Base-by-base conservation (phyloP, 2,888 invertebrate species). In the Perithous albicinctus region DNA sequence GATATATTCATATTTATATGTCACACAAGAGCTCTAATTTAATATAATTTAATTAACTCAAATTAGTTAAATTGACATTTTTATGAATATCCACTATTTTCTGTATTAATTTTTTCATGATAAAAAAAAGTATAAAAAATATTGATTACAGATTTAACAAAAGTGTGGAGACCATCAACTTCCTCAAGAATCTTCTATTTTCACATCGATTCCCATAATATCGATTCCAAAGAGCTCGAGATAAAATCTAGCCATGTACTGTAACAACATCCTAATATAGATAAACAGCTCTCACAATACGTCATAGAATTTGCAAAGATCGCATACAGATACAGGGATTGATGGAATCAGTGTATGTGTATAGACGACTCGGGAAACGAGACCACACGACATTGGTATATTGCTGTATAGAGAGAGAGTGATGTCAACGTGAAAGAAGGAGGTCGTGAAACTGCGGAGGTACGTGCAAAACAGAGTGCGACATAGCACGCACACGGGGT, bases 401-500 rank as follows among this genome's bases (percentile, higher is more conserved):
- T 23, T 26, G 63, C 51, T 32, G 73, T 23, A 38, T 26, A 38
- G 54, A 64, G 23, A 38, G 41, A 38, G 54, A 64, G 23, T 64
- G 41, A 54, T 64, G 64, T 63, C 63, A 74, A 64, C 26, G 51
- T n/a, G 38, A 35, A 54, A 41, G 41, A 63, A 54, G 41, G 10
- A 35, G 51, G 26, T 54, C 18, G 32, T n/a, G n/a, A n/a, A 32
- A 7, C 18, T 18, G 74, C 38, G 35, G 29, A 32, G 59, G 32
- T 63, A 61, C 61, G 48, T 61, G 61, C 61, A 51, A 74, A n/a
- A n/a, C 26, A 35, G n/a, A 61, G 23, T 48, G 48, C 48, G 61
- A 74, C 38, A 23, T 18, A 46, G 10, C 61, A 63, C 54, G 73
- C 51, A 74, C 43, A n/a, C n/a, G n/a, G n/a, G n/a, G n/a, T n/a